Base-by-base conservation (phyloP, 2,888 invertebrate genomes). In the Drosophila longiperda region DNA sequence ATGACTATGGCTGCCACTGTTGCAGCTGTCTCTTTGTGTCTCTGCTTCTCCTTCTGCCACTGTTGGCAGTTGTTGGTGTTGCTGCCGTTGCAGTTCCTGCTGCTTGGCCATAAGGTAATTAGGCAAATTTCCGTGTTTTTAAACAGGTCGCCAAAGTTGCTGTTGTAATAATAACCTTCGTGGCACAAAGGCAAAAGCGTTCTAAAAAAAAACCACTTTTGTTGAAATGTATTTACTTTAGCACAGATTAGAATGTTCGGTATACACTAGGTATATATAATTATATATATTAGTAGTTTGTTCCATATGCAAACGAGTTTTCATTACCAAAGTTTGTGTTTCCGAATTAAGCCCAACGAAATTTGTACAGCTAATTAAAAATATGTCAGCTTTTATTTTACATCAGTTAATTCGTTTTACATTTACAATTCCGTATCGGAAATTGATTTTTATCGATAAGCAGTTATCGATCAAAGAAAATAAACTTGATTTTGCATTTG, bases 111-210 rank as follows among this genome's bases (percentile, higher is more conserved):
- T 80, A 87, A 83, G 85, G 90, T 90, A 91, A 91, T 90, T 90
- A 91, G 91, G 85, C 80, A 84, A 91, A 91, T 90, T 87, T 90
- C 90, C 90, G 87, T 78, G 66, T 80, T 90, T 90, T 89, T 71
- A 88, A 90, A 84, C 84, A 80, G 87, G 81, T 90, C 79, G 78
- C 69, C 72, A 77, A 73, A 86, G 75, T 76, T 71, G 36, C 40
- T 49, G 50, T 50, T 71, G 61, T 40, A 59, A 42, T 49, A 61
- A 50, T 49, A 68, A n/a, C 29, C 71, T 45, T 50, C 55, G 11
- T 50, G 32, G 12, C 32, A 23, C 20, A 49, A 49, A 57, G 40
- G 45, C 23, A 61, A 32, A 3, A 23, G 45, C 0, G 3, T 15
- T 23, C 3, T 0, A 20, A 23, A 42, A 23, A 23, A 15, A 3